phyloP scores from a whole-genome alignment of 2,113 vertebrate species.

The Gopherus evgoodei region DNA sequence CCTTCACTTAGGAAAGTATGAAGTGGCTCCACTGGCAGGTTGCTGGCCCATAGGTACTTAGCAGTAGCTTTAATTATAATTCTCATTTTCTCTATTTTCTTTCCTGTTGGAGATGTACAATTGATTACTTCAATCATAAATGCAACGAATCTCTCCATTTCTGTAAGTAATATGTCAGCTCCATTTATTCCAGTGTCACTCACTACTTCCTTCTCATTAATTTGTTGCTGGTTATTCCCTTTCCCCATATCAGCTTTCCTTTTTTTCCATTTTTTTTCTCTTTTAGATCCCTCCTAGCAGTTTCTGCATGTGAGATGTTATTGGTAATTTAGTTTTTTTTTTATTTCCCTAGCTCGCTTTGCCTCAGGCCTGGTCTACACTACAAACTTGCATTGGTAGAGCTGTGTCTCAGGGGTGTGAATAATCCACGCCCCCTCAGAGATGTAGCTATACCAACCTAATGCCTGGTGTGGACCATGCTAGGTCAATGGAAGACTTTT shows the following conservation, averaged over 20 bases:
- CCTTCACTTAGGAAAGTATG: not conserved
- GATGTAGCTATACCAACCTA: no score
- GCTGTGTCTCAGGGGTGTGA: no score
- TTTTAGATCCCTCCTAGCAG: not conserved
- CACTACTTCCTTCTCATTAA: not conserved
- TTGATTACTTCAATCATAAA: not conserved
- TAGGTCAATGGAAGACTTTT: not conserved
- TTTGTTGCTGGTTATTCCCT: not conserved
- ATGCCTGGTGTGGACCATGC: not conserved
- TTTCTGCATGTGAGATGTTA: not conserved
- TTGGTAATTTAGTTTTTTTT: not conserved
- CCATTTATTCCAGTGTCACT: not conserved
- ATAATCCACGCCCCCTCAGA: no score
- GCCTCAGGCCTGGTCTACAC: not conserved
- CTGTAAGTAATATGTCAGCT: not conserved
- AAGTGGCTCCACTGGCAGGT: not conserved
- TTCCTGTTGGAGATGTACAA: not conserved
- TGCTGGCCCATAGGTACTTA: not conserved
- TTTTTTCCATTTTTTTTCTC: no score
- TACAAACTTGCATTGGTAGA: no score
- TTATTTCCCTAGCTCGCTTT: not conserved
- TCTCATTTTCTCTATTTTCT: not conserved
- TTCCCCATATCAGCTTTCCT: not conserved
- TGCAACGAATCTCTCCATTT: not conserved
- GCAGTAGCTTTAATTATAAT: not conserved